Conservation (phyloP, 2,888 invertebrate species). For the Drosophila mayaguana region DNA sequence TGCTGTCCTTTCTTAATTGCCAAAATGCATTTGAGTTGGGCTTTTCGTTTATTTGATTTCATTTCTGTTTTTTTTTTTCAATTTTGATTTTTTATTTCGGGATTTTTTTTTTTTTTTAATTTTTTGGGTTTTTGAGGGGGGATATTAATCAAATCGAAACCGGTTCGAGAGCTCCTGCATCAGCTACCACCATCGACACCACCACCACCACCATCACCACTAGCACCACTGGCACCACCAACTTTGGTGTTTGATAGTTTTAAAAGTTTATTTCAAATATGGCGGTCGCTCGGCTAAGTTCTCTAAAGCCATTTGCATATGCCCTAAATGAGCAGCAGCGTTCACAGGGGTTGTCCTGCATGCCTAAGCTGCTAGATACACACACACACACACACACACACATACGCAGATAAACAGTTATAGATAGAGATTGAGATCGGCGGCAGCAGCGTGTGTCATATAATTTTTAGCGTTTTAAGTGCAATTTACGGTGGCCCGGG, state of each 20-base stretch:
- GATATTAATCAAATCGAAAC: conserved; percentile 78
- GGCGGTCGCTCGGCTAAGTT: conserved; percentile 45
- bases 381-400: conserved; percentile 31
- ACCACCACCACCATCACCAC: conserved; percentile 9
- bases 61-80: conserved; percentile 18
- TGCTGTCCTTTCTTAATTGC: conserved; percentile 36
- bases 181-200: conserved; percentile 52
- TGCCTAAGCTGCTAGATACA: conserved; percentile 61
- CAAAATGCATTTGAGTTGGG: conserved; percentile 46
- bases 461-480: conserved; percentile 80
- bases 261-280: conserved; percentile 75
- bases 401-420: conserved; percentile 23
- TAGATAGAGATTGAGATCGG: conserved; percentile 26
- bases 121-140: conserved; percentile 11
- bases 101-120: not conserved
- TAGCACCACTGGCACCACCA: conserved; percentile 12
- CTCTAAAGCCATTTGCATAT: conserved; percentile 67
- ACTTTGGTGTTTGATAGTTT: conserved; percentile 64
- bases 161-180: conserved; percentile 57
- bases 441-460: conserved; percentile 68
- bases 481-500: conserved; percentile 60
- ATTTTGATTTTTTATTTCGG: conserved; percentile 7
- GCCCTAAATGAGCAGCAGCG: conserved; percentile 72
- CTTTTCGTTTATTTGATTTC: conserved; percentile 4
- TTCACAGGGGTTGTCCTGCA: conserved; percentile 57